Percentiles rank a stretch among this genome's conserved stretches.
Evolutionary conservation across 2,888 invertebrate species (phyloP).

Genomic region (Pherbina coryleti): DNA sequence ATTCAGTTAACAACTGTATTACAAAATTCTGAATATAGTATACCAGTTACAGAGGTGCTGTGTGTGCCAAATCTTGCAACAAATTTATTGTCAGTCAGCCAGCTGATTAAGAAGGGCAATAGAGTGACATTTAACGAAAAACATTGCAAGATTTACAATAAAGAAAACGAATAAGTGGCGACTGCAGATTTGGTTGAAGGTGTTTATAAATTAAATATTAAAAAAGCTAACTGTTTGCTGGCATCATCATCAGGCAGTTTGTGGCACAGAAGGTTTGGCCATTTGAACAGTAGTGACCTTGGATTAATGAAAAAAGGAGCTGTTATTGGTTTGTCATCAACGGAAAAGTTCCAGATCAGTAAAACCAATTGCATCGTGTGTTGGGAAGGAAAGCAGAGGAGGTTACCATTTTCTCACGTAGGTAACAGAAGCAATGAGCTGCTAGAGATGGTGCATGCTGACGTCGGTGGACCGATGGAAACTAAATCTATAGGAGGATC

Average conservation of each 20-base stretch:
- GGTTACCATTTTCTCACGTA: slow-evolving; percentile 35
- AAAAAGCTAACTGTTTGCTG: not conserved
- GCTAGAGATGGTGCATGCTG: slow-evolving; percentile 35
- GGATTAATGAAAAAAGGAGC: slow-evolving; percentile 21
- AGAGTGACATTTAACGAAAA: no score
- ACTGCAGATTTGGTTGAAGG: not conserved
- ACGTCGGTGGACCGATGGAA: slow-evolving; percentile 38
- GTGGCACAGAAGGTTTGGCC: slow-evolving; percentile 32
- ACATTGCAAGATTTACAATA: slow-evolving; percentile 1
- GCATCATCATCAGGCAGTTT: slow-evolving; percentile 6
- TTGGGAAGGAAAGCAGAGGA: slow-evolving; percentile 30
- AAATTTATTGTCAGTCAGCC: no score
- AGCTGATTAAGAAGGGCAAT: no score
- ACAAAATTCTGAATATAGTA: not conserved
- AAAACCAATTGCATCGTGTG: slow-evolving; percentile 32
- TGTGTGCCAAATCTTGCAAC: no score
- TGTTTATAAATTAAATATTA: slow-evolving; percentile 23
- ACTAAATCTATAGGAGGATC: slow-evolving; percentile 33
- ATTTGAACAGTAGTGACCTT: slow-evolving; percentile 22
- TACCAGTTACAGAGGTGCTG: no score
- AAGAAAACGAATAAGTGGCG: not conserved
- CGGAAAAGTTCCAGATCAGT: slow-evolving; percentile 2
- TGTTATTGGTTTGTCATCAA: slow-evolving; percentile 19
- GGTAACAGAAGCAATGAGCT: slow-evolving; percentile 23
- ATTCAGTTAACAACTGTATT: not conserved